Conservation (phyloP, 2,888 invertebrate genomes). For the Eupelmus urozonus region DNA sequence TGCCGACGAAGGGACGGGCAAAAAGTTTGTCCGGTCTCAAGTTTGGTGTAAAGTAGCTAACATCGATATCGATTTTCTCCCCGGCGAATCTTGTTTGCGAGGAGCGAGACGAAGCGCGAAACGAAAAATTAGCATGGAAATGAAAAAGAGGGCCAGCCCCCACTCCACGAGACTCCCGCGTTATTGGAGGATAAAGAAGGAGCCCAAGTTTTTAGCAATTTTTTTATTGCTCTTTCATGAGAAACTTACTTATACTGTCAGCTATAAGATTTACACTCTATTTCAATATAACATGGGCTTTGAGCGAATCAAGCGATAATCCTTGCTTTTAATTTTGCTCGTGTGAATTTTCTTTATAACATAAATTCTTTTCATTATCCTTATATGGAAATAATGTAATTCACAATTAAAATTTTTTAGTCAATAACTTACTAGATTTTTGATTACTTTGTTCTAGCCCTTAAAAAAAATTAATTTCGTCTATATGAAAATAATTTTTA, state of each 20-base stretch:
- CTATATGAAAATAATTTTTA: too few species aligned
- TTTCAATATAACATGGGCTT: neutral
- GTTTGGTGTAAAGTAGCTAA: constrained; percentile 51
- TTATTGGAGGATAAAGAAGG: constrained; percentile 25
- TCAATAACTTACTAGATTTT: too few species aligned
- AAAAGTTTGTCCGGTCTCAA: constrained; percentile 36
- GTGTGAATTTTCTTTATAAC: neutral
- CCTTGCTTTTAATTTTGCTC: neutral
- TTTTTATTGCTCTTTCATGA: constrained; percentile 28
- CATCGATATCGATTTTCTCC: constrained; percentile 50
- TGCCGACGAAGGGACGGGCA: neutral
- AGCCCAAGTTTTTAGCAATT: constrained; percentile 19
- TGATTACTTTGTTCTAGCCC: too few species aligned
- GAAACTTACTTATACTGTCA: constrained; percentile 13
- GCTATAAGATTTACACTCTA: constrained; percentile 18
- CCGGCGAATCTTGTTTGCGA: constrained; percentile 36
- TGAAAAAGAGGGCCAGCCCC: constrained; percentile 44
- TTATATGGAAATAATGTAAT: too few species aligned
- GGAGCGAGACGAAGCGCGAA: constrained; percentile 40
- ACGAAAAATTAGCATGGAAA: constrained; percentile 57
- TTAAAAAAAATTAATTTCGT: too few species aligned
- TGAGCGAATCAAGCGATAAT: too few species aligned
- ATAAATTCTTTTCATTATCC: too few species aligned
- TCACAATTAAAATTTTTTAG: too few species aligned
- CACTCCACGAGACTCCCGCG: too few species aligned